These are phyloP conservation scores for Alcedo atthis DNA, from an alignment of 2,797 vertebrate species.

Conservation along the genomic window DNA sequence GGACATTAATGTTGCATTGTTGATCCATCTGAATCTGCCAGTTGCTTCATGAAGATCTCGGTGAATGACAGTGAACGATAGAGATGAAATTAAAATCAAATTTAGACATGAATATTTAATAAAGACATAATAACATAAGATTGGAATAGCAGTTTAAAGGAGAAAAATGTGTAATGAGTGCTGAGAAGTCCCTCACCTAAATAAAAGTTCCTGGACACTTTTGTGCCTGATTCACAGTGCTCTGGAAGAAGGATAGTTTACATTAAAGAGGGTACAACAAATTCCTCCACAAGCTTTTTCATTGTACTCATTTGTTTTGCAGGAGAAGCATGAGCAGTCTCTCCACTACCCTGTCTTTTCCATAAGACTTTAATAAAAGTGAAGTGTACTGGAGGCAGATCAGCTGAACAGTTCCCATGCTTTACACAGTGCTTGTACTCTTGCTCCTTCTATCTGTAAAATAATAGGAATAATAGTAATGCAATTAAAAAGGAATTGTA, in stretches of 20 bases:
- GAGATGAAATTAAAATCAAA: constrained; percentile 1
- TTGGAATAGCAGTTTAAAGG: not conserved
- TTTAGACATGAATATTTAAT: not conserved
- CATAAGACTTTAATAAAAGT: not conserved
- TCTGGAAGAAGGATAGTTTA: not conserved
- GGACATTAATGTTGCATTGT: not conserved
- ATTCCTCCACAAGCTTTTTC: not conserved
- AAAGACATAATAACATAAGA: not conserved
- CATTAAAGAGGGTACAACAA: not conserved
- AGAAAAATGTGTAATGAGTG: not conserved
- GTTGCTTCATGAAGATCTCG: not conserved
- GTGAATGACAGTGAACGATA: not conserved
- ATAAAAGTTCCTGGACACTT: not conserved
- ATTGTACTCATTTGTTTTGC: not conserved
- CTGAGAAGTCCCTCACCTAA: not conserved
- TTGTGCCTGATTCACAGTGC: not conserved
- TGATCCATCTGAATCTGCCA: not conserved
- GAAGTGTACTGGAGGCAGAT: not conserved
- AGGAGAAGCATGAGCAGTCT: not conserved
- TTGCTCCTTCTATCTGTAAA: not conserved
- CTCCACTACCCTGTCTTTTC: not conserved
- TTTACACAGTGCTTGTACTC: not conserved
- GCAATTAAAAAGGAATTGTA: not conserved
- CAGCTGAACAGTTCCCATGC: not conserved
- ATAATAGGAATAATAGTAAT: not conserved